Base-by-base conservation (phyloP, 2,797 vertebrate species). In the Sitta carolinensis region DNA sequence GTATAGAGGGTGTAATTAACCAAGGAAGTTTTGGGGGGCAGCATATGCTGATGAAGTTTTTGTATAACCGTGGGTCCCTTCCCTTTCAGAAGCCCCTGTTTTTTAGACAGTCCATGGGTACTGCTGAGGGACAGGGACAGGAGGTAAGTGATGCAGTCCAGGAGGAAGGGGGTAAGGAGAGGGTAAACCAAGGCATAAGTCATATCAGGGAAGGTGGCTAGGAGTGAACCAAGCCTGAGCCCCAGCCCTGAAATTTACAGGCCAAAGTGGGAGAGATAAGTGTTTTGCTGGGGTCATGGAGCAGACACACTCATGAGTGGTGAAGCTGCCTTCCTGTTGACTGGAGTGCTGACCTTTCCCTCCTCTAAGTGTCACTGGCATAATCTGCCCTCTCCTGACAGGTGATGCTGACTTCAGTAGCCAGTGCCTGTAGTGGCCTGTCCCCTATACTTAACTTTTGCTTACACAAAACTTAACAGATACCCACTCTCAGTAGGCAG, bases 251-350 rank as follows among this genome's bases (percentile, higher is more conserved):
- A 36, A 36, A 36, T 36, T 36, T 19, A 9, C 13, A 10, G 45
- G 15, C 32, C 9, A 27, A 18, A 58, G 50, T 7, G 40, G n/a
- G 13, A 27, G 40, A 36, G 21, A 4, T n/a, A 5, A 55, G 11
- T 43, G 15, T 70, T 3, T 25, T 57, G 19, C 21, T 77, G 55
- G 26, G 47, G 25, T 43, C 3, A 0, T 12, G 51, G 70, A 83
- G 64, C 19, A 76, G 18, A 19, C n/a, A 42, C 34, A 36, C 22
- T 61, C 0, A 0, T 64, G 34, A n/a, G n/a, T 50, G 42, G 4
- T 58, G 47, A 38, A 47, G 10, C 47, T 82, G 34, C 40, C 40
- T 19, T 2, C 0, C 34, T 34, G 10, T 18, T 81, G 57, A 42
- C 42, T 61, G 14, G 30, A 26, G 38, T 10, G 23, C 42, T 72